Percentiles rank a stretch among this genome's conserved stretches.
Conservation (phyloP, 2,797 vertebrate species). For the Pseudomugil tenellus region DNA sequence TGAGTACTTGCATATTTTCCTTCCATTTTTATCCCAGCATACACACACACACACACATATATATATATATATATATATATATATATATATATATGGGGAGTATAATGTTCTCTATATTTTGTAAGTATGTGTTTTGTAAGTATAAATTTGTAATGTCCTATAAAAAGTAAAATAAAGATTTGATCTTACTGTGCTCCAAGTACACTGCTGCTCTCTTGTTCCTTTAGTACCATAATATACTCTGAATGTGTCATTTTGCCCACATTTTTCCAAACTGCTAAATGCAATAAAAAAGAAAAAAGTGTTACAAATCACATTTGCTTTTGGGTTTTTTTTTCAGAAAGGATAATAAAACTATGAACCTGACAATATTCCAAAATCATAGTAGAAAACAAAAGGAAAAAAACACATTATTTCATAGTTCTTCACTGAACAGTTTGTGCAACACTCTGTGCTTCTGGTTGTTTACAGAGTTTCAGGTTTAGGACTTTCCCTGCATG, state of each 20-base stretch:
- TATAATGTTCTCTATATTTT: no score
- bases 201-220: neutral
- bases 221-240: neutral
- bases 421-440: neutral
- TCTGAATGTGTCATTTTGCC: neutral
- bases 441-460: neutral
- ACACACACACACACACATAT: no score
- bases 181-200: neutral
- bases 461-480: slow-evolving; percentile 5
- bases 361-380: neutral
- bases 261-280: neutral
- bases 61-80: no score
- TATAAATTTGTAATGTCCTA: neutral
- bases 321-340: neutral
- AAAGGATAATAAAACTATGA: neutral
- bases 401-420: no score
- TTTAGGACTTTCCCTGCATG: slow-evolving; percentile 41
- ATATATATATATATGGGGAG: no score
- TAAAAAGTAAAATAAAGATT: no score
- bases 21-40: neutral
- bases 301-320: neutral
- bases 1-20: neutral
- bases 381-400: neutral
- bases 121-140: neutral
- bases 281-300: neutral